phyloP scores from a whole-genome alignment of 92 coral and sea anemone species.

The Scolanthus callimorphus region DNA sequence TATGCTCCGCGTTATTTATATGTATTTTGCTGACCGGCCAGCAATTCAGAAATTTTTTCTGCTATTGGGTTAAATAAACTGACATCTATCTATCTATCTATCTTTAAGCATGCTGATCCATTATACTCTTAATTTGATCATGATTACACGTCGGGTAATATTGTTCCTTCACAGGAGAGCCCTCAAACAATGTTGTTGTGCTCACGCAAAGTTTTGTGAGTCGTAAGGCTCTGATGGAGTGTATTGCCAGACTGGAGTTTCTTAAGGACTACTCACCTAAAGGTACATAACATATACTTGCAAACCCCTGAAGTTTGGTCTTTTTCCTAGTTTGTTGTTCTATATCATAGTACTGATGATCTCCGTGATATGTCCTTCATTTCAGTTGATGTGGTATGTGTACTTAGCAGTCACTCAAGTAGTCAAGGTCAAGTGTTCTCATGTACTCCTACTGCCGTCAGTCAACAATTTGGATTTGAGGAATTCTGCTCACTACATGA shows the following conservation, averaged over 20 bases:
- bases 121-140: too few relatives aligned
- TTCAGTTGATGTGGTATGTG: constrained; percentile 79
- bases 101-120: too few relatives aligned
- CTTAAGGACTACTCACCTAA: constrained; percentile 44
- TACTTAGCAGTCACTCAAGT: constrained; percentile 92
- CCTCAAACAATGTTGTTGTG: constrained; percentile 44
- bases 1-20: too few relatives aligned
- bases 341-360: neutral
- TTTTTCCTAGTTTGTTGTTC: neutral
- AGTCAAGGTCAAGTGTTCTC: constrained; percentile 92
- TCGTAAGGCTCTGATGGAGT: constrained; percentile 84
- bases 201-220: constrained; percentile 91
- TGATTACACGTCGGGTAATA: too few relatives aligned
- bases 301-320: too few relatives aligned
- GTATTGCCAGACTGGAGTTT: constrained; percentile 73
- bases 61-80: too few relatives aligned
- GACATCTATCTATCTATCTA: too few relatives aligned
- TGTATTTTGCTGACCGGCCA: too few relatives aligned
- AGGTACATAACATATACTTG: constrained; percentile 42
- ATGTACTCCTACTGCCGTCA: constrained; percentile 79
- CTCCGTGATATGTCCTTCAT: neutral
- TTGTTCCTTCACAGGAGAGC: constrained; percentile 26
- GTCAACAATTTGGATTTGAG: constrained; percentile 71
- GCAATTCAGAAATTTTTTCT: too few relatives aligned
- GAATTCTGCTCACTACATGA: constrained; percentile 96